Percentiles rank a stretch among this genome's conserved stretches.
Conservation (phyloP, 2,113 vertebrate genomes). For the Cephalopholis sonnerati region DNA sequence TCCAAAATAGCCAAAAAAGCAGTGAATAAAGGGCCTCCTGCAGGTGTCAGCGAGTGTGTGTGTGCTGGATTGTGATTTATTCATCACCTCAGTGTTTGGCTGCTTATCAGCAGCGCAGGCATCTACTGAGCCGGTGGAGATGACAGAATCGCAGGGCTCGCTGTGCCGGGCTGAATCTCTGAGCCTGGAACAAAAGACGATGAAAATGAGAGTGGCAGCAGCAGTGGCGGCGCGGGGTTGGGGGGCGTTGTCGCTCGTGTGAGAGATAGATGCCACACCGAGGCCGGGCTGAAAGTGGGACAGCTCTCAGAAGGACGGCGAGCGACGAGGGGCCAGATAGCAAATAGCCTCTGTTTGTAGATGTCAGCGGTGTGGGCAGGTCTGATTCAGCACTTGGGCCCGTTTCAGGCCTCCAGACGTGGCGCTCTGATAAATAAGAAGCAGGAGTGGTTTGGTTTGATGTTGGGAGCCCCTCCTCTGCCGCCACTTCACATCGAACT, state of each 20-base stretch:
- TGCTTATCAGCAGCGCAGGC: constrained; percentile 67
- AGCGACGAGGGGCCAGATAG: constrained; percentile 19
- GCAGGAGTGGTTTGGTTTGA: background rate
- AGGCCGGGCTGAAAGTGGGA: constrained; percentile 74
- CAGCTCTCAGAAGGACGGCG: constrained; percentile 76
- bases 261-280: constrained; percentile 78
- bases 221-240: constrained; percentile 17
- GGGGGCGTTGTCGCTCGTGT: constrained; percentile 35
- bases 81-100: constrained; percentile 55
- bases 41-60: constrained; percentile 13
- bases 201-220: constrained; percentile 65
- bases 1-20: constrained; percentile 22
- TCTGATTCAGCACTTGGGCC: constrained; percentile 40
- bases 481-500: constrained; percentile 44
- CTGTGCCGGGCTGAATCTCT: constrained; percentile 47
- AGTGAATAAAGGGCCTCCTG: constrained; percentile 32
- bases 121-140: constrained; percentile 56
- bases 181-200: constrained; percentile 67
- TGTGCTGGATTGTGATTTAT: constrained; percentile 60
- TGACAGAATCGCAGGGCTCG: constrained; percentile 56
- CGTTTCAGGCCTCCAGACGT: background rate
- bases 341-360: constrained; percentile 32
- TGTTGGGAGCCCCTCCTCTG: constrained; percentile 10
- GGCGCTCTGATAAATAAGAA: constrained; percentile 54
- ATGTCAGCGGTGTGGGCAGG: constrained; percentile 12